These are phyloP conservation scores for Clarias laeviceps DNA, from an alignment of 2,797 vertebrate genomes.

Conservation along the genomic window DNA sequence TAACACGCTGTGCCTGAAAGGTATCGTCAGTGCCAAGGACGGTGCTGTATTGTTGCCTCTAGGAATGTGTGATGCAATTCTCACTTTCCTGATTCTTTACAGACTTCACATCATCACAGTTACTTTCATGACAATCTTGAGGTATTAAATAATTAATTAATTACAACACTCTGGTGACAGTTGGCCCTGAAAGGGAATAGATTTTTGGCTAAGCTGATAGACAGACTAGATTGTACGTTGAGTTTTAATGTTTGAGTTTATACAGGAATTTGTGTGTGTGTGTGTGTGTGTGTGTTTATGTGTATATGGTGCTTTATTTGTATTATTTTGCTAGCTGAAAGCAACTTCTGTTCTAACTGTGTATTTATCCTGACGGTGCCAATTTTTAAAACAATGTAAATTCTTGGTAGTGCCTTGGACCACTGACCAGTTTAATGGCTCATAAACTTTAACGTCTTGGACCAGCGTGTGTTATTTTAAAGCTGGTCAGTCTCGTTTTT, in stretches of 20 bases:
- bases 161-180: not conserved
- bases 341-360: constrained; percentile 19
- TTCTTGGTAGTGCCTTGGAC: constrained; percentile 41
- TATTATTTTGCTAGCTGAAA: constrained; percentile 33
- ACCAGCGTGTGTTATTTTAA: constrained; percentile 12
- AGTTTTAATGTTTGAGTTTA: not conserved
- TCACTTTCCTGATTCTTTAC: not conserved
- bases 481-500: constrained; percentile 8
- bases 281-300: not conserved
- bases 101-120: not conserved
- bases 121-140: not conserved
- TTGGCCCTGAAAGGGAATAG: not conserved
- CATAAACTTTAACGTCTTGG: constrained; percentile 12
- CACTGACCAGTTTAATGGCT: constrained; percentile 25
- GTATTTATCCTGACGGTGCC: constrained; percentile 18
- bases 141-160: not conserved
- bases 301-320: not conserved
- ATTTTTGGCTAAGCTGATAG: not conserved
- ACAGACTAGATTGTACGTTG: constrained; percentile 17
- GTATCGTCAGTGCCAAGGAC: not conserved
- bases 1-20: not conserved
- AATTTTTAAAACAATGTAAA: constrained; percentile 28
- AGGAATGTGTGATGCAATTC: not conserved
- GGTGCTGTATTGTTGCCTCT: not conserved
- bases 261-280: not conserved